These are phyloP conservation scores for Alviniconcha marisindica DNA, from an alignment of 1,140 invertebrate species.

Conservation along the genomic window DNA sequence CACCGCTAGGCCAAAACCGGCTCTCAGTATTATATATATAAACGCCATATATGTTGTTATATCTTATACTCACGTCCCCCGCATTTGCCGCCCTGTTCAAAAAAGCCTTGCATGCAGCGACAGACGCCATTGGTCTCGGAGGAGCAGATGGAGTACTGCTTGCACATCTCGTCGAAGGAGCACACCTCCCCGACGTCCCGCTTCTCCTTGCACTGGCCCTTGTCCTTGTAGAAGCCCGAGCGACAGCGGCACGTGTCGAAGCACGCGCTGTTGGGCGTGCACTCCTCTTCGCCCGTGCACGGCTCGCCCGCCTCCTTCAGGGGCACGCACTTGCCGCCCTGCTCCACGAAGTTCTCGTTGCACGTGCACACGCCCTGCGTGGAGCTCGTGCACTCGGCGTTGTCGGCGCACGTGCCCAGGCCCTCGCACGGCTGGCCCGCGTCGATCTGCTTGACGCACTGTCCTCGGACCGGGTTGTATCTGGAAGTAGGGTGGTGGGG, in stretches of 20 bases:
- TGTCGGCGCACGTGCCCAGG: constrained; percentile 39
- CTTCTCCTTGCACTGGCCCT: constrained; percentile 31
- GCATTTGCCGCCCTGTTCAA: constrained; percentile 18
- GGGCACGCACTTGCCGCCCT: constrained; percentile 34
- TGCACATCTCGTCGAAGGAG: constrained; percentile 37
- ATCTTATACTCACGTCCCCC: constrained; percentile 33
- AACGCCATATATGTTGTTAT: too few relatives aligned
- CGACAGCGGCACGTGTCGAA: constrained; percentile 24
- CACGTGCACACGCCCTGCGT: constrained; percentile 37
- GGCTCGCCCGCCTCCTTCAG: constrained; percentile 21
- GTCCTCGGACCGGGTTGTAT: constrained; percentile 20
- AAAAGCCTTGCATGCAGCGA: constrained; percentile 22
- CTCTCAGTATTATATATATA: too few relatives aligned
- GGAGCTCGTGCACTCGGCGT: constrained; percentile 33
- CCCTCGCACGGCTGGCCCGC: constrained; percentile 35
- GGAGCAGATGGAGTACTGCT: constrained; percentile 33
- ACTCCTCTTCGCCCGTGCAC: constrained; percentile 30
- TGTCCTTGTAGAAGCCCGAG: constrained; percentile 34
- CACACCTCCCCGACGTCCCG: constrained; percentile 25
- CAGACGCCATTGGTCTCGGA: constrained; percentile 17
- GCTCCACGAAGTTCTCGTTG: constrained; percentile 27
- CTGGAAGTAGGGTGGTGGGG: too few relatives aligned
- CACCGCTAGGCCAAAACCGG: too few relatives aligned
- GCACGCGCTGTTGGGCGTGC: constrained; percentile 38
- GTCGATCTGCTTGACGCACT: constrained; percentile 26